Conservation (phyloP, 2,888 invertebrate species). For the Eupeodes luniger region DNA sequence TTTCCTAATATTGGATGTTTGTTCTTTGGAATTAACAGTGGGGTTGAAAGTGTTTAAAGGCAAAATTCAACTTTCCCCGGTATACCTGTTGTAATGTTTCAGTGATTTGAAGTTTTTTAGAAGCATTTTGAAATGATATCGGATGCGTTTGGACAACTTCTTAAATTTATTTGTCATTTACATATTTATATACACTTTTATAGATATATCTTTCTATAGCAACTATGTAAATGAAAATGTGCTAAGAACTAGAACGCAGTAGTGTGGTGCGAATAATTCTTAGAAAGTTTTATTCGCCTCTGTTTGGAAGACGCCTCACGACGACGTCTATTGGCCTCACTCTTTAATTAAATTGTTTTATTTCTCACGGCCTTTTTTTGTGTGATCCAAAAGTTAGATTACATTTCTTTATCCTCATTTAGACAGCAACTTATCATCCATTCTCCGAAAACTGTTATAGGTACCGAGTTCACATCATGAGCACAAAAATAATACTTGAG, state of each 20-base stretch:
- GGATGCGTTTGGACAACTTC: too few species aligned
- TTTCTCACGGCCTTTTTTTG: constrained; percentile 34
- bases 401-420: constrained; percentile 57
- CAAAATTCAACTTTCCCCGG: too few species aligned
- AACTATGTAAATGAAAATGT: too few species aligned
- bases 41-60: neutral
- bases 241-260: too few species aligned
- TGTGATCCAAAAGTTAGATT: constrained; percentile 5
- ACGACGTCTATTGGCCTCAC: neutral
- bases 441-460: constrained; percentile 48
- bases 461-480: constrained; percentile 61
- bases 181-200: too few species aligned
- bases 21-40: constrained; percentile 30
- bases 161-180: neutral
- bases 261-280: too few species aligned
- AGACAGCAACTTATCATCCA: constrained; percentile 28
- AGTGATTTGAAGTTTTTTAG: neutral
- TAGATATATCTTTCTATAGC: too few species aligned
- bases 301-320: neutral
- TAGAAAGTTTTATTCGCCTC: too few species aligned
- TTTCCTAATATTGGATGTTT: constrained; percentile 3
- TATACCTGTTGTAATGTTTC: too few species aligned
- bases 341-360: neutral
- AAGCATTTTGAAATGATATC: neutral
- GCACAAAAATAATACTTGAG: constrained; percentile 1